Conservation (phyloP, 2,113 vertebrate species). For the Oncorhynchus nerka region DNA sequence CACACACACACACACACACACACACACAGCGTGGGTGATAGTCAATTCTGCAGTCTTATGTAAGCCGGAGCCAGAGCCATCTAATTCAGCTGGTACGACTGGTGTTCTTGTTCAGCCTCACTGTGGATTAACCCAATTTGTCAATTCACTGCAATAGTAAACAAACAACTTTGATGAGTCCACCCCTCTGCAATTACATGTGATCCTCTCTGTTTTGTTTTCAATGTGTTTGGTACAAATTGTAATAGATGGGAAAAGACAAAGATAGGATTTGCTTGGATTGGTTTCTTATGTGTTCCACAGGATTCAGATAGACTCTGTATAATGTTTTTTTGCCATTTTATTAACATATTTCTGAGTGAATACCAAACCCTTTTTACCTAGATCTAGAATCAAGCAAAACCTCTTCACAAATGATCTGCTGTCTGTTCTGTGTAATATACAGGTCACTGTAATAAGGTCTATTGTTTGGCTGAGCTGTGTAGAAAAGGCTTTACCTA, state of each 20-base stretch:
- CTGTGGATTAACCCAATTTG: constrained; percentile 43
- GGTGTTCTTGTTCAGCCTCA: constrained; percentile 36
- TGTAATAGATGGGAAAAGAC: background rate
- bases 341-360: no score
- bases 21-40: constrained; percentile 44
- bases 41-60: constrained; percentile 60
- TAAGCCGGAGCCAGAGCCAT: constrained; percentile 52
- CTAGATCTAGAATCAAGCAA: no score
- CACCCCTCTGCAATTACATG: background rate
- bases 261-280: no score
- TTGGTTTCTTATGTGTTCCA: no score
- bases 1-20: no score
- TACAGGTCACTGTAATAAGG: no score
- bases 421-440: no score
- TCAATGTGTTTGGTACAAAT: background rate
- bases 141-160: constrained; percentile 37
- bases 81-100: constrained; percentile 42
- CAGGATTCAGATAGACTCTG: no score
- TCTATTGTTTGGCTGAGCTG: no score
- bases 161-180: constrained; percentile 7
- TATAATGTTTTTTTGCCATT: no score
- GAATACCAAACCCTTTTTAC: no score
- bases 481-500: background rate
- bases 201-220: background rate
- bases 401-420: no score